Percentiles rank a stretch among this genome's conserved stretches.
phyloP scores from a whole-genome alignment of 2,888 invertebrate species.

The Syritta pipiens region DNA sequence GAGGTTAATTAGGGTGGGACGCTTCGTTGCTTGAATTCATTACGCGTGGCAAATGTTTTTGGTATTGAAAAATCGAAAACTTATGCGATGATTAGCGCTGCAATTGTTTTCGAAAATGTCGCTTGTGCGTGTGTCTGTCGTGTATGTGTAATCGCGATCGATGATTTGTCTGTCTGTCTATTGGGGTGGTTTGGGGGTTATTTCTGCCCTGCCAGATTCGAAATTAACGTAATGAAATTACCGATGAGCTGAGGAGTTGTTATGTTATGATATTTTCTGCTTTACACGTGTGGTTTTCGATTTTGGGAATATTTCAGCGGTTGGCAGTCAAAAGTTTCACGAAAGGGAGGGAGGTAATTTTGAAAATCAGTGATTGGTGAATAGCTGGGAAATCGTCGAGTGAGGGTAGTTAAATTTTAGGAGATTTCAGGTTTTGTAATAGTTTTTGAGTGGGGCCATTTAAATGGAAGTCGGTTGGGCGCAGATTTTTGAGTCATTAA shows the following conservation, averaged over 20 bases:
- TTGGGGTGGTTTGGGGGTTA: no score
- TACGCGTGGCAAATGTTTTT: constrained; percentile 44
- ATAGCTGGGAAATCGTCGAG: no score
- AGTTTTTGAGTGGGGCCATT: no score
- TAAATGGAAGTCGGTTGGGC: no score
- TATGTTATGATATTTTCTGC: constrained; percentile 9
- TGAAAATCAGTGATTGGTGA: no score
- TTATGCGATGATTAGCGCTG: constrained; percentile 39
- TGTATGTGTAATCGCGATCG: constrained; percentile 9
- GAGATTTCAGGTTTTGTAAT: no score
- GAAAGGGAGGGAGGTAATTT: no score
- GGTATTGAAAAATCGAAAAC: constrained; percentile 18
- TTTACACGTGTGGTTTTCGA: no score
- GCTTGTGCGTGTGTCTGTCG: not conserved
- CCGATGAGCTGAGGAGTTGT: constrained; percentile 10
- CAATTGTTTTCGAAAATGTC: constrained; percentile 16
- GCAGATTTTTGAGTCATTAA: no score
- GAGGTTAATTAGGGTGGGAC: constrained; percentile 34
- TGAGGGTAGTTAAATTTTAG: no score
- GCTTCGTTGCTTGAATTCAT: constrained; percentile 26
- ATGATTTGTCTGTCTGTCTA: constrained; percentile 46
- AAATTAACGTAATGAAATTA: constrained; percentile 22
- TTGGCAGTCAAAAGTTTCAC: no score
- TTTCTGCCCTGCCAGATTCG: not conserved
- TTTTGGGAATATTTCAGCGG: no score